A percentile compares a stretch with the other conserved stretches of the same genome.
These are phyloP conservation scores for Encarsia formosa DNA, from an alignment of 2,888 invertebrate species.

Conservation along the genomic window DNA sequence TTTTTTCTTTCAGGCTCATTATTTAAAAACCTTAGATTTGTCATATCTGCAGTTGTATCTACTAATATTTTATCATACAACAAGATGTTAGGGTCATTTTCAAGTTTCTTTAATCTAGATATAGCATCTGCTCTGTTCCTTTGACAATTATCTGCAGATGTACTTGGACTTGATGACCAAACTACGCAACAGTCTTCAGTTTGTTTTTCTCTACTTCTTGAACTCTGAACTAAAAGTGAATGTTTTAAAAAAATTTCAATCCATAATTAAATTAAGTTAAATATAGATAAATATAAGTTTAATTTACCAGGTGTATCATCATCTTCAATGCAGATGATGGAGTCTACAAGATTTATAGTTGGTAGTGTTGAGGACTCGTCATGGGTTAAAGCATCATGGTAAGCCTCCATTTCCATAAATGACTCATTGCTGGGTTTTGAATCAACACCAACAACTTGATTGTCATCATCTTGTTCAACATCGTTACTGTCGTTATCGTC, in stretches of 20 bases:
- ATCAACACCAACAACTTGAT: too few species aligned
- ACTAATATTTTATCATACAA: conserved; percentile 9
- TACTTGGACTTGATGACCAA: conserved; percentile 31
- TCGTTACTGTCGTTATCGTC: too few species aligned
- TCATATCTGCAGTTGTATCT: conserved; percentile 13
- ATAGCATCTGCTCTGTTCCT: not conserved
- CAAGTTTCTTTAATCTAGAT: not conserved
- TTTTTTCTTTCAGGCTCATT: conserved; percentile 5
- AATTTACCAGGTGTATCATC: conserved; percentile 14
- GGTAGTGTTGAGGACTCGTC: conserved; percentile 3
- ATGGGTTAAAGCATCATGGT: conserved; percentile 1
- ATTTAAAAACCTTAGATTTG: conserved; percentile 13
- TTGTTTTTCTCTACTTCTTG: not conserved
- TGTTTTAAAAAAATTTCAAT: not conserved
- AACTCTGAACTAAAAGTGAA: conserved; percentile 21
- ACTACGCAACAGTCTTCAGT: conserved; percentile 34
- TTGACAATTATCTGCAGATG: not conserved
- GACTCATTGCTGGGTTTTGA: too few species aligned
- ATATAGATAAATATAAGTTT: not conserved
- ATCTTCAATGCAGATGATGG: conserved; percentile 17
- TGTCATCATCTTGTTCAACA: too few species aligned
- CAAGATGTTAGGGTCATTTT: not conserved
- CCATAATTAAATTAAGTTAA: not conserved
- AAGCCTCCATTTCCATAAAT: conserved; percentile 12
- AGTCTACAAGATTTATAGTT: conserved; percentile 5